Evolutionary conservation across 2,888 invertebrate species (phyloP).

Genomic region (Lasius fuliginosus): DNA sequence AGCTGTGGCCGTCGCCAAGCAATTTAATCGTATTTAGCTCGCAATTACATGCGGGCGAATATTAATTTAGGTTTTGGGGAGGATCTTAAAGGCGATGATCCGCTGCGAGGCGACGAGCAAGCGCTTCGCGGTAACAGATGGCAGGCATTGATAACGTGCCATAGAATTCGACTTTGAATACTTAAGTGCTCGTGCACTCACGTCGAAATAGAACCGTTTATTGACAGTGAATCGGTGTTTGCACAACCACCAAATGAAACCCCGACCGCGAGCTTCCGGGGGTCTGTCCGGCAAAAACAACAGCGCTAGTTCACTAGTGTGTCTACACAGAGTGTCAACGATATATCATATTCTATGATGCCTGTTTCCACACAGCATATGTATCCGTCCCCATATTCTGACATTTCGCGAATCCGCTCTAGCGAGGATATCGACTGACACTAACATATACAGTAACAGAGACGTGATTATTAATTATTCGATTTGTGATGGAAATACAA

Average conservation of each 20-base stretch:
- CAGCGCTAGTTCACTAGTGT: constrained; percentile 42
- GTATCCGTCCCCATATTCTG: constrained; percentile 11
- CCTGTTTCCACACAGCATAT: constrained; percentile 23
- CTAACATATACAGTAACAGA: neutral
- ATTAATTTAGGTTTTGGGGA: constrained; percentile 32
- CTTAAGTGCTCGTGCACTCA: constrained; percentile 64
- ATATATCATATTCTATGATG: constrained; percentile 64
- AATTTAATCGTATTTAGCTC: constrained; percentile 30
- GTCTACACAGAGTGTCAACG: constrained; percentile 57
- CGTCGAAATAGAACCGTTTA: constrained; percentile 67
- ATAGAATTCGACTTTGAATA: constrained; percentile 69
- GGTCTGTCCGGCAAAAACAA: constrained; percentile 73
- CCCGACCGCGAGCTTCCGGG: constrained; percentile 56
- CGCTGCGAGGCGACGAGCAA: constrained; percentile 6
- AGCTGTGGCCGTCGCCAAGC: neutral
- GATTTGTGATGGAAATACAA: constrained; percentile 9
- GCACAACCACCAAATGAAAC: constrained; percentile 77
- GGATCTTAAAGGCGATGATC: constrained; percentile 44
- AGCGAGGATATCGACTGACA: constrained; percentile 18
- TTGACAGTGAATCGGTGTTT: constrained; percentile 75
- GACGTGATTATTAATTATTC: constrained; percentile 24
- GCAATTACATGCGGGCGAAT: neutral
- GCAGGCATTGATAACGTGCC: constrained; percentile 41
- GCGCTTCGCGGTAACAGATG: constrained; percentile 13
- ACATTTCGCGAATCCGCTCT: constrained; percentile 8